A percentile compares a stretch with the other conserved stretches of the same genome.
phyloP scores from a whole-genome alignment of 2,888 invertebrate species.

The Diachrysia chrysitis region DNA sequence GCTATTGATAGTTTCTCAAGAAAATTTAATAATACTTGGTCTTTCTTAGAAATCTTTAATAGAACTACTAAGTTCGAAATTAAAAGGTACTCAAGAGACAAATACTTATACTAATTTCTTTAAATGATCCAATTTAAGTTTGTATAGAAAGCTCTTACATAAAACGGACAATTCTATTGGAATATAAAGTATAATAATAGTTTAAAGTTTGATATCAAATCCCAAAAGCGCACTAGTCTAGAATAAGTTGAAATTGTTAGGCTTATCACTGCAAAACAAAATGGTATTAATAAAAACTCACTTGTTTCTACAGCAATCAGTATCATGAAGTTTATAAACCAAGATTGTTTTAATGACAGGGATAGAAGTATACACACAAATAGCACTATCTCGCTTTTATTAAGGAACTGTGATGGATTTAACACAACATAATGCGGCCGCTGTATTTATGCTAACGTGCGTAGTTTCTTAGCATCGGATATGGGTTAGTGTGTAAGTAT shows the following conservation, averaged over 20 bases:
- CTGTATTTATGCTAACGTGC: slow-evolving; percentile 39
- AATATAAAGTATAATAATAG: neutral
- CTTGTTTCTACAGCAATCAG: slow-evolving; percentile 24
- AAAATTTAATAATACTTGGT: neutral
- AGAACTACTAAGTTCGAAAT: neutral
- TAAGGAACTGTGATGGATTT: neutral
- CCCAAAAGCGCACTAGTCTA: slow-evolving; percentile 26
- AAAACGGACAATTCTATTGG: neutral
- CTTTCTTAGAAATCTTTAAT: neutral
- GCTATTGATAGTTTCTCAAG: neutral
- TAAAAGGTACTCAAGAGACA: neutral
- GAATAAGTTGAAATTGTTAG: slow-evolving; percentile 49
- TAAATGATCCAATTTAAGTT: neutral
- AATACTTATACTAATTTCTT: slow-evolving; percentile 11
- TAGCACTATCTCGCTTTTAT: neutral
- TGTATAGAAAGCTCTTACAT: neutral
- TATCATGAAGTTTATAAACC: neutral
- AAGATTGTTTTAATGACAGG: neutral
- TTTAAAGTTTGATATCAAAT: slow-evolving; percentile 14
- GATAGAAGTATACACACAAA: neutral
- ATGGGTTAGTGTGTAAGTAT: slow-evolving; percentile 54
- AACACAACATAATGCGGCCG: neutral
- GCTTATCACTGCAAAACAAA: slow-evolving; percentile 32
- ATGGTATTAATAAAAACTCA: slow-evolving; percentile 36
- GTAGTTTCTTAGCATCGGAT: slow-evolving; percentile 59